Evolutionary conservation across 53 echinoderm and acorn worm genomes (phyloP), one percentile per base, ranked within the genome.

Genomic region (Paelopatides confundens): DNA sequence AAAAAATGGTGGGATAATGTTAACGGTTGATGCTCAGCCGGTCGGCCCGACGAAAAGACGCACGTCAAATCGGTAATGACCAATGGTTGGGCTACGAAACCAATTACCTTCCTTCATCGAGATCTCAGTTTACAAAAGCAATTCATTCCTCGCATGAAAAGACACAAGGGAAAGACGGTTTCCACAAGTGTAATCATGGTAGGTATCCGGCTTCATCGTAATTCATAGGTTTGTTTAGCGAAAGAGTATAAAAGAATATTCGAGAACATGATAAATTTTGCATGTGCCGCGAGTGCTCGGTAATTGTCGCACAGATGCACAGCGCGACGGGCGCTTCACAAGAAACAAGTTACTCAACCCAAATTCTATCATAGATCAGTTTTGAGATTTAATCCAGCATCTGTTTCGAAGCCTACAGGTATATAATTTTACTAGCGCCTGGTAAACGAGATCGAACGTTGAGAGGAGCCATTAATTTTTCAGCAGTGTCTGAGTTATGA

Each of bases 111-210:
- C 85, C 89, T 62, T 86, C 86, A 70, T 89, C 63, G 81, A 67
- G 51, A 81, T 91, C 93, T 95, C 96, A 89, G 87, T 91, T 95
- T 95, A 93, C 96, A 93, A 95, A 95, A 95, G 91, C 91, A 92
- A 95, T 92, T 93, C 91, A 95, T 93, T 82, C 89, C 84, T 83
- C 84, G 84, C 84, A 63, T 83, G 84, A 83, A 65, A 83, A 64
- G 64, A 83, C 84, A 83, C 84, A 63, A 83, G 84, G 84, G 84
- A 48, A 83, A 40, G 49, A 49, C 52, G 24, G 51, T 81, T 58
- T 81, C 81, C 81, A 81, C 81, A 81, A 81, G 81, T 81, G 81
- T 81, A 81, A 81, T 81, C 81, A 83, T 64, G 39, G 27, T 64
- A 64, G 38, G 26, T 63, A 83, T 83, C 65, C 37, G 36, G 40